Percentiles rank a stretch among this genome's conserved stretches.
Evolutionary conservation across 1,140 invertebrate genomes (phyloP).

Genomic region (Medauroidea extradentata): DNA sequence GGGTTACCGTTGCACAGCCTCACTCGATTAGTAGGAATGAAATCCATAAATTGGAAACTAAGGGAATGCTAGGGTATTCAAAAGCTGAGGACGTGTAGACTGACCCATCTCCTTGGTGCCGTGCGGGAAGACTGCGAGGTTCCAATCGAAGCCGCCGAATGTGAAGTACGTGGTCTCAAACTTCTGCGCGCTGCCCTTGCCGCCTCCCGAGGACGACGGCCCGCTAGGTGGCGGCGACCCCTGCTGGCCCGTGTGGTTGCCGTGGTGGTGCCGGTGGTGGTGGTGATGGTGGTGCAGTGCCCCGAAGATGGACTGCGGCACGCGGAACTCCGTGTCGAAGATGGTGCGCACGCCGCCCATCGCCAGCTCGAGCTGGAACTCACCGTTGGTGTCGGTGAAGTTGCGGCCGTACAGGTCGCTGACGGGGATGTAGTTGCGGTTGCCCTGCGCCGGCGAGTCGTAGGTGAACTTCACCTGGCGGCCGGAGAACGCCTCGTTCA

Average conservation of each 20-base stretch:
- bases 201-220: background rate
- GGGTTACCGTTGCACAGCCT: too few species aligned
- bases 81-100: background rate
- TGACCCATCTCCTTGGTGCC: constrained; percentile 50
- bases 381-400: constrained; percentile 78
- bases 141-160: constrained; percentile 83
- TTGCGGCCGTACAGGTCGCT: constrained; percentile 68
- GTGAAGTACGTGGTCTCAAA: constrained; percentile 68
- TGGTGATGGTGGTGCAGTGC: constrained; percentile 16
- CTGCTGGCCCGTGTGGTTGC: background rate
- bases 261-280: constrained; percentile 16
- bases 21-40: too few species aligned
- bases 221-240: background rate
- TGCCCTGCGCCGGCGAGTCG: constrained; percentile 70
- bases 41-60: background rate
- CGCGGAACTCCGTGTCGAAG: constrained; percentile 66
- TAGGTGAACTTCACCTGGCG: constrained; percentile 74
- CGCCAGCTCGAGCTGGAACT: constrained; percentile 76
- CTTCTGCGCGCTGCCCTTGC: constrained; percentile 32
- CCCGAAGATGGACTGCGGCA: constrained; percentile 44
- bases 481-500: constrained; percentile 77
- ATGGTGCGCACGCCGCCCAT: constrained; percentile 73
- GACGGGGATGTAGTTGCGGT: constrained; percentile 74
- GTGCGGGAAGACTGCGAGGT: constrained; percentile 65
- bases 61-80: background rate